phyloP scores from a whole-genome alignment of 2,888 invertebrate genomes.

The Thysanoteuthis rhombus region DNA sequence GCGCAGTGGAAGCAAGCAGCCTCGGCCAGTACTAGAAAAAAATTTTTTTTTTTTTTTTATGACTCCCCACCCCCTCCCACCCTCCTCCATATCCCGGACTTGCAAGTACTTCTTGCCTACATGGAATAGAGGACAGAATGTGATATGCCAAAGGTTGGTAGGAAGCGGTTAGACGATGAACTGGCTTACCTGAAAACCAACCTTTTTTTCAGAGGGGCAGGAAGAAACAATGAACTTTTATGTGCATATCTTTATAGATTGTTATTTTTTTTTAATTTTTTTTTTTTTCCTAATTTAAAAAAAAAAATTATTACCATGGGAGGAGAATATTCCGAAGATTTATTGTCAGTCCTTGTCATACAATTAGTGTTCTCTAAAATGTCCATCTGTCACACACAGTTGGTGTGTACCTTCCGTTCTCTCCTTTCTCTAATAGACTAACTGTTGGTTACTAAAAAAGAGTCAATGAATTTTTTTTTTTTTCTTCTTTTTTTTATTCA shows the following conservation, averaged over 20 bases:
- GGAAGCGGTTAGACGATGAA: not conserved
- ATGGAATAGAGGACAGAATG: not conserved
- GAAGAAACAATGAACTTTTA: constrained; percentile 21
- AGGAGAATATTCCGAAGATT: not conserved
- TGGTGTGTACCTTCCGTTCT: not conserved
- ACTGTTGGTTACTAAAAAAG: not conserved
- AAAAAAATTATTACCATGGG: not conserved
- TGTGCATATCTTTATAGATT: not conserved
- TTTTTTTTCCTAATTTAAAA: too few species aligned
- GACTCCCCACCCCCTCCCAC: not conserved
- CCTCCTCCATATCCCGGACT: too few species aligned
- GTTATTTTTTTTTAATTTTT: not conserved
- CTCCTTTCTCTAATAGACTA: not conserved
- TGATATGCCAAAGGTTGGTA: constrained; percentile 15
- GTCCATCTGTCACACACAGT: not conserved
- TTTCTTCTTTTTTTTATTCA: not conserved
- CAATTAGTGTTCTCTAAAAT: not conserved
- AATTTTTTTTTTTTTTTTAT: not conserved
- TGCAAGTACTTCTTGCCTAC: not conserved
- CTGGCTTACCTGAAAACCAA: not conserved
- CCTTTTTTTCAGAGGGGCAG: not conserved
- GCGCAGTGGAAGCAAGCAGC: too few species aligned
- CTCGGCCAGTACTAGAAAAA: too few species aligned
- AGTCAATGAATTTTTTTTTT: not conserved
- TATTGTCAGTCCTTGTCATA: not conserved